A percentile compares a stretch with the other conserved stretches of the same genome.
These are phyloP conservation scores for Craseonycteris thonglongyai DNA, from an alignment of 2,113 vertebrate species.

Conservation along the genomic window DNA sequence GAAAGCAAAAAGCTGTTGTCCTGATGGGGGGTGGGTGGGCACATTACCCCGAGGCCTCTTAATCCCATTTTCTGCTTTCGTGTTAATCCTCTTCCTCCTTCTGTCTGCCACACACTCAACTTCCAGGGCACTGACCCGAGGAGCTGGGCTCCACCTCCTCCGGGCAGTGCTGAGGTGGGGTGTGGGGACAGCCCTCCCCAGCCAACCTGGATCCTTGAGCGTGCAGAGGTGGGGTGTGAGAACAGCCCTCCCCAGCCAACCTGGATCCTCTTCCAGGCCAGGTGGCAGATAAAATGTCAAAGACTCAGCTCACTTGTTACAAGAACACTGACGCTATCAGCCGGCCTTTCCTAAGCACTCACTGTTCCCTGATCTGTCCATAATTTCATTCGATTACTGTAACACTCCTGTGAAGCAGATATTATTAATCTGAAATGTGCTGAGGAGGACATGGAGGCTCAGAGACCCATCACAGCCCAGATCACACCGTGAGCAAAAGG, in stretches of 20 bases:
- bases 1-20: conserved; percentile 44
- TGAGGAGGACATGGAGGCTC: background rate
- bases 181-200: background rate
- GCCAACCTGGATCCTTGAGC: background rate
- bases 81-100: conserved; percentile 63
- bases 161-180: background rate
- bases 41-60: conserved; percentile 36
- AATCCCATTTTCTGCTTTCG: conserved; percentile 70
- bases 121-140: background rate
- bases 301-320: background rate
- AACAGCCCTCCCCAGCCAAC: background rate
- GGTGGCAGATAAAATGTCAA: background rate
- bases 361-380: background rate
- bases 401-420: background rate
- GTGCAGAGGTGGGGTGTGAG: background rate
- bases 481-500: background rate
- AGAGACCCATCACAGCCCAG: background rate
- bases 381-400: background rate
- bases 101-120: conserved; percentile 40
- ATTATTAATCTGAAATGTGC: background rate
- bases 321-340: background rate
- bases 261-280: background rate
- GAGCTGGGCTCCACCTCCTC: background rate
- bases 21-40: conserved; percentile 1
- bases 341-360: background rate